Evolutionary conservation across 2,888 invertebrate genomes (phyloP).

Genomic region (Ichneumon xanthorius): DNA sequence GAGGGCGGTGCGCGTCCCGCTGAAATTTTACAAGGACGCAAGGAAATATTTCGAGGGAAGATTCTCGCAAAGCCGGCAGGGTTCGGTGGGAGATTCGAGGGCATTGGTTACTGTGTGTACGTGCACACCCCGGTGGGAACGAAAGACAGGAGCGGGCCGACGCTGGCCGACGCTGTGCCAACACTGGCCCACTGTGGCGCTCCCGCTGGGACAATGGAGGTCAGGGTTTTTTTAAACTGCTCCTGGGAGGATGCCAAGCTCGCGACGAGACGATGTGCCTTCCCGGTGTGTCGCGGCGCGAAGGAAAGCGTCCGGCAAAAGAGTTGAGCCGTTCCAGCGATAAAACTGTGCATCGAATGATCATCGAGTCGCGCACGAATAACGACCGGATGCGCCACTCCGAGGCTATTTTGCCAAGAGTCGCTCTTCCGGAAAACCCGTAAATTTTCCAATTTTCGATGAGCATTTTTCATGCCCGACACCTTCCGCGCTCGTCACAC

Average conservation of each 20-base stretch:
- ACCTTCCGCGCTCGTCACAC: no score
- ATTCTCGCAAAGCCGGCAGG: background rate
- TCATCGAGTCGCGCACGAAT: slow-evolving; percentile 52
- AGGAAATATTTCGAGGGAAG: background rate
- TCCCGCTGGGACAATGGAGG: slow-evolving; percentile 38
- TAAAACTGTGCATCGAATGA: slow-evolving; percentile 54
- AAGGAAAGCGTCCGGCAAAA: slow-evolving; percentile 30
- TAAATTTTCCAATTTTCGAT: slow-evolving; percentile 48
- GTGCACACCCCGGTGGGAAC: no score
- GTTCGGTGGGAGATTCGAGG: background rate
- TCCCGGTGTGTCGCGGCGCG: slow-evolving; percentile 38
- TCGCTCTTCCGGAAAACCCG: slow-evolving; percentile 18
- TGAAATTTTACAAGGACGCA: background rate
- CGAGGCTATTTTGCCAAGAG: slow-evolving; percentile 30
- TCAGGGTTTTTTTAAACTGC: slow-evolving; percentile 64
- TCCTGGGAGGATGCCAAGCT: slow-evolving; percentile 62
- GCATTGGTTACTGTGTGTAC: no score
- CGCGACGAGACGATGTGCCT: slow-evolving; percentile 49
- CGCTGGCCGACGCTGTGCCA: no score
- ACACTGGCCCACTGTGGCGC: no score
- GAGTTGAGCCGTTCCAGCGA: slow-evolving; percentile 58
- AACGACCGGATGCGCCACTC: slow-evolving; percentile 54
- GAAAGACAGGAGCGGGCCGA: no score
- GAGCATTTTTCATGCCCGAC: background rate
- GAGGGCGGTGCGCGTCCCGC: background rate